Evolutionary conservation across 1,140 invertebrate genomes (phyloP).

Genomic region (Oncopeltus fasciatus): DNA sequence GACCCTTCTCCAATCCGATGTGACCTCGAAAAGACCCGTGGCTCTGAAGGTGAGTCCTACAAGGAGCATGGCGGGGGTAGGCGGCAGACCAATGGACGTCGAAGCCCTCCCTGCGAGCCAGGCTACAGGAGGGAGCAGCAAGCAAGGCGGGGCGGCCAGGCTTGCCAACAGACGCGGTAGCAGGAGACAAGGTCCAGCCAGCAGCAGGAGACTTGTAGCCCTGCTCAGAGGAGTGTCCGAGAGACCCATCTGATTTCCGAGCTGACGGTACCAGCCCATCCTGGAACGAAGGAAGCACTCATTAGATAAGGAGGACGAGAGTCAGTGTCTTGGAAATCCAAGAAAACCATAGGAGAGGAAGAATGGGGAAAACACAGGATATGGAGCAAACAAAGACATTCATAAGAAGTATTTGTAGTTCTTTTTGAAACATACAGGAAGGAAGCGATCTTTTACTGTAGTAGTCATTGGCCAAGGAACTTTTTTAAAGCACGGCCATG

Average conservation of each 20-base stretch:
- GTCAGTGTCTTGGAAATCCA: no score
- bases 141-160: background rate
- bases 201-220: background rate
- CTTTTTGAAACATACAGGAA: no score
- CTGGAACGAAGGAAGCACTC: no score
- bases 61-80: background rate
- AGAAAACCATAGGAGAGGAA: no score
- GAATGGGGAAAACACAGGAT: no score
- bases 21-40: background rate
- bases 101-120: background rate
- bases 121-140: background rate
- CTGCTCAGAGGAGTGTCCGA: background rate
- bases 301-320: no score
- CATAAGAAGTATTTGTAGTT: no score
- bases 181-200: background rate
- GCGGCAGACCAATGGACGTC: background rate
- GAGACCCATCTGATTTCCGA: background rate
- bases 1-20: background rate
- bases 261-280: conserved; percentile 3
- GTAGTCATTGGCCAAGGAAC: no score
- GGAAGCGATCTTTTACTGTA: no score
- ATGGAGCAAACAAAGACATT: no score
- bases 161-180: background rate
- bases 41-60: background rate
- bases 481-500: no score